Evolutionary conservation across 2,888 invertebrate genomes (phyloP).

Genomic region (Nezara viridula): DNA sequence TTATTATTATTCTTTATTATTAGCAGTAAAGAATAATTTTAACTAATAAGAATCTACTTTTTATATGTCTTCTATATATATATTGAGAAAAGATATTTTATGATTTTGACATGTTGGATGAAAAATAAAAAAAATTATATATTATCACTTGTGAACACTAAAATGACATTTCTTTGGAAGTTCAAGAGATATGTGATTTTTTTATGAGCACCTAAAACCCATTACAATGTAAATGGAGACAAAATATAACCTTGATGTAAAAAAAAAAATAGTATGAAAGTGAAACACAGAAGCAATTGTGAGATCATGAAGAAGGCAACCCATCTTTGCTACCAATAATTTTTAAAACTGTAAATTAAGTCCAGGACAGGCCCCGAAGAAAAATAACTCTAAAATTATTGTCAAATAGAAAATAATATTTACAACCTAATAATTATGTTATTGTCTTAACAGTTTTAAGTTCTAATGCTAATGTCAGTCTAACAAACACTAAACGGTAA

Average conservation of each 20-base stretch:
- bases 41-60: neutral
- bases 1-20: no score
- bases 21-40: neutral
- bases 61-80: no score
- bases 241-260: neutral
- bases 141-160: neutral
- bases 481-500: neutral
- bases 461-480: slow-evolving; percentile 21
- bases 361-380: neutral
- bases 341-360: neutral
- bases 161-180: neutral
- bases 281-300: neutral
- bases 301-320: neutral
- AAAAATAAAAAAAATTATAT: neutral
- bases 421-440: slow-evolving; percentile 18
- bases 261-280: neutral
- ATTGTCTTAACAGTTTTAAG: slow-evolving; percentile 29
- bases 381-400: neutral
- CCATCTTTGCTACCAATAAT: neutral
- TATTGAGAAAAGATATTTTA: neutral
- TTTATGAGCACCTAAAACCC: no score
- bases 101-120: neutral
- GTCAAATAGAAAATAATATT: slow-evolving; percentile 1
- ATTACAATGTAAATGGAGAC: neutral
- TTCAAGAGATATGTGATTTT: neutral